Percentiles rank a stretch among this genome's conserved stretches.
These are phyloP conservation scores for Porites divaricata DNA, from an alignment of 92 coral and sea anemone species.

Conservation along the genomic window DNA sequence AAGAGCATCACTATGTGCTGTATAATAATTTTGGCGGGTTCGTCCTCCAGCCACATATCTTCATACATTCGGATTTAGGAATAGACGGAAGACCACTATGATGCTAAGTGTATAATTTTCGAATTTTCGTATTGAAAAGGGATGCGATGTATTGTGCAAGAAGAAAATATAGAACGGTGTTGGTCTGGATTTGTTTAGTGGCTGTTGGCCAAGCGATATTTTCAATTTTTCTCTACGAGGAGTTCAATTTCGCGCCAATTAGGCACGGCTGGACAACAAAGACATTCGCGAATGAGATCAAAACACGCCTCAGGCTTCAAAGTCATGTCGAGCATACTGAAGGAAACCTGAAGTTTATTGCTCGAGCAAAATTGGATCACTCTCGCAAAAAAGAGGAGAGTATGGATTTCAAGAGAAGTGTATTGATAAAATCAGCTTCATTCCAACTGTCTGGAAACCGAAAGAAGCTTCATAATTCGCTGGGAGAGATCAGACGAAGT, in stretches of 20 bases:
- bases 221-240: constrained; percentile 29
- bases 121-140: background rate
- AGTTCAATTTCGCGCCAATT: constrained; percentile 54
- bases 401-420: background rate
- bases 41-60: background rate
- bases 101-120: background rate
- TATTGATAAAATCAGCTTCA: constrained; percentile 24
- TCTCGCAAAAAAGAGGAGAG: constrained; percentile 9
- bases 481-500: constrained; percentile 21
- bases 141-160: constrained; percentile 50
- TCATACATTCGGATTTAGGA: background rate
- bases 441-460: constrained; percentile 10
- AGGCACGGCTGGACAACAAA: constrained; percentile 8
- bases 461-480: constrained; percentile 21
- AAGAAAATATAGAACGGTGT: constrained; percentile 48
- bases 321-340: constrained; percentile 18
- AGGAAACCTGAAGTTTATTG: constrained; percentile 28
- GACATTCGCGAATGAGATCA: constrained; percentile 2
- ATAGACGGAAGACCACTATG: too few species aligned
- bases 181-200: constrained; percentile 49
- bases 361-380: constrained; percentile 26
- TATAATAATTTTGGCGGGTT: constrained; percentile 34
- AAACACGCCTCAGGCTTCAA: constrained; percentile 26
- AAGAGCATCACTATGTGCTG: constrained; percentile 22
- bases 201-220: constrained; percentile 43